Conservation (phyloP, 1,140 invertebrate species). For the Eriocheir sinensis region DNA sequence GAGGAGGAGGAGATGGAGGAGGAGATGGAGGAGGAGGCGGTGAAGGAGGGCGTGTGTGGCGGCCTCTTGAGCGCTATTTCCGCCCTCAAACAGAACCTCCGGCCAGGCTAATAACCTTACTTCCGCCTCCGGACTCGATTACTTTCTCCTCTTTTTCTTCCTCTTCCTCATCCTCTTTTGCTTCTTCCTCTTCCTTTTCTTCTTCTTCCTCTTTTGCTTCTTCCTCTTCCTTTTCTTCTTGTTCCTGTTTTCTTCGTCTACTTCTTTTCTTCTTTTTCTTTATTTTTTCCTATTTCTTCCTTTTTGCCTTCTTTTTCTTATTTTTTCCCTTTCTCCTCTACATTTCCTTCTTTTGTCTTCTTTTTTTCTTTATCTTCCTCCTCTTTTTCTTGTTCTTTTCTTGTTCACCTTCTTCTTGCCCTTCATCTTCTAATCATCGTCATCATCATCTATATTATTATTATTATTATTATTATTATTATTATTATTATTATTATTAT, state of each 20-base stretch:
- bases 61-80: constrained; percentile 60
- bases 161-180: not conserved
- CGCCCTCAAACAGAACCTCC: constrained; percentile 41
- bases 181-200: not conserved
- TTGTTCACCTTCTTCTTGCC: not conserved
- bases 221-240: too few species aligned
- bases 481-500: not conserved
- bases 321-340: too few species aligned
- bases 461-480: not conserved
- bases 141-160: not conserved
- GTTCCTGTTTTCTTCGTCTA: too few species aligned
- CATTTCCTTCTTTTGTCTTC: too few species aligned
- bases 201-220: not conserved
- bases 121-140: constrained; percentile 54
- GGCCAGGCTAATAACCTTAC: constrained; percentile 52
- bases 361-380: too few species aligned
- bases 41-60: not conserved
- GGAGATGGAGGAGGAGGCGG: not conserved
- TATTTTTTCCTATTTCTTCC: too few species aligned
- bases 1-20: not conserved
- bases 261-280: too few species aligned
- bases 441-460: too few species aligned
- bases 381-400: not conserved
- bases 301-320: too few species aligned
- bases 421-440: too few species aligned